Base-by-base conservation (phyloP, 1,140 invertebrate species). In the Procambarus clarkii region DNA sequence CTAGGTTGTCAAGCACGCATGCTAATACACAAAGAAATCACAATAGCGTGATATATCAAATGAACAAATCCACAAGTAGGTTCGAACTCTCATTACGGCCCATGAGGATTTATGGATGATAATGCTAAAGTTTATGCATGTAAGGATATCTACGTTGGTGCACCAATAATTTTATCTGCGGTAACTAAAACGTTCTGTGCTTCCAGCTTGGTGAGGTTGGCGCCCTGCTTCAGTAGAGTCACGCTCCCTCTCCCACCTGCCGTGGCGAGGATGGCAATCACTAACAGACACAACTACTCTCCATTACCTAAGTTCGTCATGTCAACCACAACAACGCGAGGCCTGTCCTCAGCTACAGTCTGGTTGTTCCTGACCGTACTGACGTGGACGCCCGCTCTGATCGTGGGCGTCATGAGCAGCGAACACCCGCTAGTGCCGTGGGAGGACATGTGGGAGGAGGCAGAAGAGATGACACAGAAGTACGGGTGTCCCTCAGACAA, bases 371-470 rank as follows among this genome's bases (percentile, higher is more conserved):
- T 82, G 80, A n/a, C n/a, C 11, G 21, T 83, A 18, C 9, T 83
- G 81, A 64, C 76, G 85, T 45, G 60, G 13, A 11, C 18, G 85
- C 21, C 71, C 48, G 71, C n/a, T 8, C 85, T 58, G 71, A 45
- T 3, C 24, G n/a, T 58, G 50, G 74, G 46, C 4, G 45, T 54
- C 24, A 76, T 69, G 85, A 76, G 85, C 3, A 9, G 13, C 0
- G 74, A 86, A 21, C 79, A 91, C 60, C 82, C 76, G 0, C 0
- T 91, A 2, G 74, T 86, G 45, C 74, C 83, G 4, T 91, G 89
- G 89, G 89, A 86, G 58, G 89, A 91, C 54, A n/a, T 91, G n/a
- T 80, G 89, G 89, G 34, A 79, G 58, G 89, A 91, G 21, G 71
- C 80, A 50, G 76, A 81, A 2, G 15, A 45, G 44, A 86, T 91